Base-by-base conservation (phyloP, 2,113 vertebrate species). In the Hyla sarda region DNA sequence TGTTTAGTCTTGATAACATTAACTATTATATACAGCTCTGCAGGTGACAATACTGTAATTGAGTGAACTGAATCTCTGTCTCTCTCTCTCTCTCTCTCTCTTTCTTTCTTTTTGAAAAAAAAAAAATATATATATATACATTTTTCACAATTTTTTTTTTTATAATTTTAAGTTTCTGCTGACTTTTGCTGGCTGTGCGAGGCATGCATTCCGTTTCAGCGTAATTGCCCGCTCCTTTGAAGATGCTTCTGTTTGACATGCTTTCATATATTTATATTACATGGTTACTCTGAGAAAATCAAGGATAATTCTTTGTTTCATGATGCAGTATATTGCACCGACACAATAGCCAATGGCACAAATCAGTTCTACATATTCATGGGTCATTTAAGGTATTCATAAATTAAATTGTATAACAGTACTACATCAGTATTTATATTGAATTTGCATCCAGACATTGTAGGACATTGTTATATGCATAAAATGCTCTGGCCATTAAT, bases 301-400 rank as follows among this genome's bases (percentile, higher is more conserved):
- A 80, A 80, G 21, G 34, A 45, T 56, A 60, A 79, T 56, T 62
- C 54, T 23, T 80, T 25, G 32, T 41, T 80, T 80, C 60, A 60
- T 80, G 67, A 56, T 50, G 48, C 81, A 72, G 37, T 82, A 71
- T 82, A 72, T 50, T 72, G 67, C 32, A 50, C 25, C 73, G 67
- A 41, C 12, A 83, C 47, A 73, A 73, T 83, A 30, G 32, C 65
- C 65, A 82, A 54, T 79, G 52, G 32, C 77, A 80, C 82, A 76
- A 47, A 76, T 62, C 37, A 62, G 45, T 45, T 84, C n/a, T 84
- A 30, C 56, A 84, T 62, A 84, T 76, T 65, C 25, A 84, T 62
- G 41, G 72, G 34, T 76, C 72, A 84, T 76, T 84, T 73, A 62
- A 62, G 48, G 45, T 84, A 50, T 48, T 62, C n/a, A 47, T 62